Evolutionary conservation across 1,140 invertebrate species (phyloP).

Genomic region (Drosophila quadrilineata): DNA sequence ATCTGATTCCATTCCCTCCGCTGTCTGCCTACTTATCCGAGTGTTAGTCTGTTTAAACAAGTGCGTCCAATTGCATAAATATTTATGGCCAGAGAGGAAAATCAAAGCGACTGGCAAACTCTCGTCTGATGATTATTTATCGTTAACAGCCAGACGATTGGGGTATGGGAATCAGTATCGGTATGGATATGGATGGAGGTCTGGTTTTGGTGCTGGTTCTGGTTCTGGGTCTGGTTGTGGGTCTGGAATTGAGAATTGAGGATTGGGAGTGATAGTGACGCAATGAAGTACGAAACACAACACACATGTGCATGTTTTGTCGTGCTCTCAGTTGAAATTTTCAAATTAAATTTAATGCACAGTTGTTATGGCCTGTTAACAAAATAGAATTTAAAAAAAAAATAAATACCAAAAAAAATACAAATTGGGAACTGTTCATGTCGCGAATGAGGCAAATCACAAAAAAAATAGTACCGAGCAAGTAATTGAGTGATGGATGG

Average conservation of each 20-base stretch:
- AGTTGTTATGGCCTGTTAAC: conserved; percentile 48
- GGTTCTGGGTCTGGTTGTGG: conserved; percentile 1
- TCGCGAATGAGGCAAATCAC: not conserved
- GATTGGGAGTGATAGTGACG: conserved; percentile 27
- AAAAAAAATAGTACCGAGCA: conserved; percentile 37
- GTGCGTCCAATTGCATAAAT: conserved; percentile 70
- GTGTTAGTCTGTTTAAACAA: conserved; percentile 52
- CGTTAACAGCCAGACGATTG: conserved; percentile 36
- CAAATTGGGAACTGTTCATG: conserved; percentile 1
- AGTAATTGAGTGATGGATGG: conserved; percentile 76
- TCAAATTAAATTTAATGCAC: conserved; percentile 64
- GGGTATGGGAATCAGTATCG: too few relatives aligned
- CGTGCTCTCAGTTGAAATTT: conserved; percentile 32
- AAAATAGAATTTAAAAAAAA: conserved; percentile 21
- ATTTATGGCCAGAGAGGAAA: conserved; percentile 57
- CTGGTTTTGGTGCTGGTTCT: not conserved
- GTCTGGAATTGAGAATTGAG: not conserved
- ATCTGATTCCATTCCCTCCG: too few relatives aligned
- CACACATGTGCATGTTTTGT: conserved; percentile 59
- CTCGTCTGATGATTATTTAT: conserved; percentile 68
- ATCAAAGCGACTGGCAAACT: conserved; percentile 35
- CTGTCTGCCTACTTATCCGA: conserved; percentile 39
- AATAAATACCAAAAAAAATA: conserved; percentile 11
- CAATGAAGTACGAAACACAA: conserved; percentile 24
- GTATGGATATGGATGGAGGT: too few relatives aligned